Percentiles rank a stretch among this genome's conserved stretches.
phyloP scores from a whole-genome alignment of 2,888 invertebrate species.

The Ophion obscuratus region DNA sequence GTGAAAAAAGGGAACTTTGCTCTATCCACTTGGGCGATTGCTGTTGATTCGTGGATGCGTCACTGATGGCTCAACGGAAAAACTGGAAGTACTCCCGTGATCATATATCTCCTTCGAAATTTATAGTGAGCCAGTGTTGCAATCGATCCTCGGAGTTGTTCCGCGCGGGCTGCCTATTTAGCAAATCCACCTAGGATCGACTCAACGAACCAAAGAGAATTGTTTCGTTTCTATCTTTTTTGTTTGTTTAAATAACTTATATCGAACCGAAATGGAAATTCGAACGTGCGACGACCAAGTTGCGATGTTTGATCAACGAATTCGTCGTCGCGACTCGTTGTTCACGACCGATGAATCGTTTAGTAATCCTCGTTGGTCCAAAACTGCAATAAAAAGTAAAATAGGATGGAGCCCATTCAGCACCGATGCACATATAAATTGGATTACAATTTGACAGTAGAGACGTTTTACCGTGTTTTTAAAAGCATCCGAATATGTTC shows the following conservation, averaged over 20 bases:
- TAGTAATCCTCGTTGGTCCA: not conserved
- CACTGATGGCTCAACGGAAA: conserved; percentile 59
- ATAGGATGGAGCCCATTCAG: not conserved
- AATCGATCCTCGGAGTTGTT: conserved; percentile 37
- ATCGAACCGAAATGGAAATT: not conserved
- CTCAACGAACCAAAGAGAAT: not conserved
- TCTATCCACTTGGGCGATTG: conserved; percentile 58
- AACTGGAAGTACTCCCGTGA: conserved; percentile 49
- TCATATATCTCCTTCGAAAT: conserved; percentile 39
- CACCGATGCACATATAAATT: not conserved
- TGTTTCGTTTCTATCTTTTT: not conserved
- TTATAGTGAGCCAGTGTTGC: conserved; percentile 46
- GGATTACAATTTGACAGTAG: not conserved
- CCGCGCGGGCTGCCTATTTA: not conserved
- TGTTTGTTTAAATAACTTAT: not conserved
- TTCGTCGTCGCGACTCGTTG: not conserved
- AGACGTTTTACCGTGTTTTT: not conserved
- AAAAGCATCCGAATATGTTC: not conserved
- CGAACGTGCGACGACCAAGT: not conserved
- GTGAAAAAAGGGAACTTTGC: conserved; percentile 37
- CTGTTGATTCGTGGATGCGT: conserved; percentile 44
- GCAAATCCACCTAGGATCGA: not conserved
- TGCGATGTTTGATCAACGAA: not conserved
- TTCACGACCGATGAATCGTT: not conserved
- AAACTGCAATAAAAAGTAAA: not conserved